Evolutionary conservation across 2,797 vertebrate species (phyloP).

Genomic region (Hippopotamyrus pictus): DNA sequence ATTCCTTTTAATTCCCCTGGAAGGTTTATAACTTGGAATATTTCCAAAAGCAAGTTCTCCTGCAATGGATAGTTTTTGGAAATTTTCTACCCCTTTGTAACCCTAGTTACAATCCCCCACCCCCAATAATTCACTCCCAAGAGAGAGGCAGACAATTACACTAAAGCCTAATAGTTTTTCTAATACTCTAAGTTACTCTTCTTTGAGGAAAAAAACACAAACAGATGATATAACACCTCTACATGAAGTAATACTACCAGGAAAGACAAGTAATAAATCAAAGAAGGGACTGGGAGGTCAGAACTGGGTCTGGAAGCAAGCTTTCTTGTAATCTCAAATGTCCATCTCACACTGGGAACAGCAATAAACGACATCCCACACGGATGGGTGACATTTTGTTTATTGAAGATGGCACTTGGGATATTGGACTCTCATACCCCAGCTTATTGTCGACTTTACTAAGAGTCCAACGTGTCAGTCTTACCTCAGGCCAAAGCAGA

Average conservation of each 20-base stretch:
- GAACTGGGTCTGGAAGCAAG: neutral
- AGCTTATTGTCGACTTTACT: neutral
- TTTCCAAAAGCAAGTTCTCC: neutral
- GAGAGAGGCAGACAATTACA: neutral
- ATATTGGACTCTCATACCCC: neutral
- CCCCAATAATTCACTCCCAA: too few relatives aligned
- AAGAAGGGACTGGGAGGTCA: neutral
- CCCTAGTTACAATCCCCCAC: too few relatives aligned
- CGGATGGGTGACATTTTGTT: neutral
- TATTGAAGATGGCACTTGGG: neutral
- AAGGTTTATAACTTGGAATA: neutral
- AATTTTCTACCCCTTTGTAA: too few relatives aligned
- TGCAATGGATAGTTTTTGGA: too few relatives aligned
- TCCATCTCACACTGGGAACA: neutral
- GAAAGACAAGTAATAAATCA: neutral
- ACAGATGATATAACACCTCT: neutral
- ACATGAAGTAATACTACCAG: neutral
- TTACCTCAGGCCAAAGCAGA: neutral
- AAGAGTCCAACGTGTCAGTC: neutral
- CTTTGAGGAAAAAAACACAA: neutral
- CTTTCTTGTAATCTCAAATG: neutral
- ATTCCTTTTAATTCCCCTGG: neutral
- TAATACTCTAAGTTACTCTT: neutral
- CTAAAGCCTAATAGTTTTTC: neutral
- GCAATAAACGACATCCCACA: neutral